Evolutionary conservation across 2,888 invertebrate genomes (phyloP), one percentile per base, ranked within the genome.

Genomic region (Cerastis rubricosa): DNA sequence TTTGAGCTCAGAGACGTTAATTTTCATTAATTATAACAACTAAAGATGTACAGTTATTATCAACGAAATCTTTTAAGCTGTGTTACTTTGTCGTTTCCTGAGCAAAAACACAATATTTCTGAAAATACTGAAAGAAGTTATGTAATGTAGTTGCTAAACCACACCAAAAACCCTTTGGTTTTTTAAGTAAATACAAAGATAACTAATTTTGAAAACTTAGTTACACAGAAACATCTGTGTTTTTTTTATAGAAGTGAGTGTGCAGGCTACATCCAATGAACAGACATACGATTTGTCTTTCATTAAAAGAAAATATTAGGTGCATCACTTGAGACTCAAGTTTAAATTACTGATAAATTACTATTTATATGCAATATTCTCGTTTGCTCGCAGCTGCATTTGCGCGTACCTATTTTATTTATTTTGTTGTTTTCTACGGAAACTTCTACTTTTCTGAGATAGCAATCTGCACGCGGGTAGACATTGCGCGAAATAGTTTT

Each of bases 1-100:
- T 90, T 90, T 91, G 88, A 90, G 87, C 87, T 86, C 80, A 83
- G 84, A 83, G 84, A 85, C 87, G 89, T 89, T 89, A 87, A 89
- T 90, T 90, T 87, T 87, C 88, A 90, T 89, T 90, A 89, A 87
- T 87, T 89, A 88, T 76, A 65, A 74, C 78, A 80, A 82, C 78
- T 80, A 85, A 86, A 81, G 81, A 87, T 83, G 80, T 83, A 83
- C 70, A 80, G 80, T 78, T 83, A 84, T 81, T 84, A 78, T 78
- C 70, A 72, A 75, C 74, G 76, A 73, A 73, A 86, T 84, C 80
- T 71, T 84, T 77, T 68, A 73, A 54, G 49, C 70, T 71, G 76
- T 63, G 76, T 76, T 49, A 75, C 63, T 76, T 67, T 73, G 65
- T 76, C 45, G 73, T 43, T 66, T 45, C 35, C 40, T 64, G 14